phyloP scores from a whole-genome alignment of 2,113 vertebrate genomes.

The Tachysurus fulvidraco region DNA sequence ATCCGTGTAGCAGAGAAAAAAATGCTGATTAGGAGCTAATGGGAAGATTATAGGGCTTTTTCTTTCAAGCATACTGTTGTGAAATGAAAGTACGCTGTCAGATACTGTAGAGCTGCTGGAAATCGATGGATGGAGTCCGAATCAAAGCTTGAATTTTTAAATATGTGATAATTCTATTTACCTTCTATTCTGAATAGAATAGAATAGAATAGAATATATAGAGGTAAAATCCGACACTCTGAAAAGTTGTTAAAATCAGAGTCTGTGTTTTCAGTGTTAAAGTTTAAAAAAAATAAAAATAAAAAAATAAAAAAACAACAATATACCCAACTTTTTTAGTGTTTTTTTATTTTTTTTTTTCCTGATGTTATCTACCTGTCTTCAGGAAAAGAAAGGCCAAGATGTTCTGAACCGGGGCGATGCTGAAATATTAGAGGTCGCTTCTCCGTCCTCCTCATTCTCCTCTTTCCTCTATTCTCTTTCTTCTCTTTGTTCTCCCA shows the following conservation, averaged over 20 bases:
- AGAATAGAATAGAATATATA: no score
- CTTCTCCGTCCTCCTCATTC: slow-evolving; percentile 2
- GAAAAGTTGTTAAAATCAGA: background rate
- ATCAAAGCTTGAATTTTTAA: background rate
- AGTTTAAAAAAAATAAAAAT: background rate
- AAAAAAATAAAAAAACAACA: background rate
- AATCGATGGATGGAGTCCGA: background rate
- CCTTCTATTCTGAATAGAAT: no score
- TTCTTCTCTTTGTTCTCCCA: slow-evolving; percentile 57
- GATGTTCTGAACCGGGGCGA: background rate
- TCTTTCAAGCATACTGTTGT: slow-evolving; percentile 13
- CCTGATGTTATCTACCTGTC: slow-evolving; percentile 10
- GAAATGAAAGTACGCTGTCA: slow-evolving; percentile 14
- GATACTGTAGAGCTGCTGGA: background rate
- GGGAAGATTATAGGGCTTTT: slow-evolving; percentile 36
- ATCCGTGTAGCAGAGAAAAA: slow-evolving; percentile 67
- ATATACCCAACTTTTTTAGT: background rate
- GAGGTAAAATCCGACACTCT: no score
- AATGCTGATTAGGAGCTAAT: slow-evolving; percentile 70
- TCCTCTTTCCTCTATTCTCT: background rate
- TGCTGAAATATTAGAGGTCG: slow-evolving; percentile 8
- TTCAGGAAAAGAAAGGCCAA: background rate
- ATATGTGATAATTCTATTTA: background rate
- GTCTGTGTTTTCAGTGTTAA: background rate
- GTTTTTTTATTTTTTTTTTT: background rate